phyloP scores from a whole-genome alignment of 1,140 invertebrate genomes.

The Hylaeus volcanicus region DNA sequence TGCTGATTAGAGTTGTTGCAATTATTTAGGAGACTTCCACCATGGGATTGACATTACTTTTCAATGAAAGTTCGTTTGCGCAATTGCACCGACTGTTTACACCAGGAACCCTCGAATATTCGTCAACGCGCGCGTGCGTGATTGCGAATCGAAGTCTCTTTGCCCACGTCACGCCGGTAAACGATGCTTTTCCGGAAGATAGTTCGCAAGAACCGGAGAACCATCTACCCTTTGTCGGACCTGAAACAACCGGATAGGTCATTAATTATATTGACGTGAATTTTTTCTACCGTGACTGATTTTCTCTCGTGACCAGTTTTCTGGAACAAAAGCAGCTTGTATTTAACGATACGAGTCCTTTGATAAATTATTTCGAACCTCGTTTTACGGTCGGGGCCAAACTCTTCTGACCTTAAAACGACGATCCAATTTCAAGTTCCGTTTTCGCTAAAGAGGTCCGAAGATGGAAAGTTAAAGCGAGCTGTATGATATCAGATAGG shows the following conservation, averaged over 20 bases:
- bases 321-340: constrained; percentile 35
- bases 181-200: constrained; percentile 58
- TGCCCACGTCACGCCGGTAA: constrained; percentile 53
- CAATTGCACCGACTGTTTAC: no score
- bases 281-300: constrained; percentile 2
- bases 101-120: not conserved
- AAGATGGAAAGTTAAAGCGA: no score
- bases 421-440: not conserved
- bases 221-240: constrained; percentile 20
- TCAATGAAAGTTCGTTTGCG: no score
- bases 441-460: no score
- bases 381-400: constrained; percentile 31
- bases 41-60: no score
- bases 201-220: constrained; percentile 33
- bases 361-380: constrained; percentile 45
- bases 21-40: no score
- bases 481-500: not conserved
- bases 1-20: no score
- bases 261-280: constrained; percentile 64
- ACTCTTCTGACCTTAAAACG: not conserved
- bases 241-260: constrained; percentile 58
- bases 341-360: not conserved
- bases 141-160: constrained; percentile 18
- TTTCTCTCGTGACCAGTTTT: constrained; percentile 53
- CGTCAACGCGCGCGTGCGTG: constrained; percentile 28